These are phyloP conservation scores for Pseudorhombus dupliciocellatus DNA, from an alignment of 2,113 vertebrate genomes.

Conservation along the genomic window DNA sequence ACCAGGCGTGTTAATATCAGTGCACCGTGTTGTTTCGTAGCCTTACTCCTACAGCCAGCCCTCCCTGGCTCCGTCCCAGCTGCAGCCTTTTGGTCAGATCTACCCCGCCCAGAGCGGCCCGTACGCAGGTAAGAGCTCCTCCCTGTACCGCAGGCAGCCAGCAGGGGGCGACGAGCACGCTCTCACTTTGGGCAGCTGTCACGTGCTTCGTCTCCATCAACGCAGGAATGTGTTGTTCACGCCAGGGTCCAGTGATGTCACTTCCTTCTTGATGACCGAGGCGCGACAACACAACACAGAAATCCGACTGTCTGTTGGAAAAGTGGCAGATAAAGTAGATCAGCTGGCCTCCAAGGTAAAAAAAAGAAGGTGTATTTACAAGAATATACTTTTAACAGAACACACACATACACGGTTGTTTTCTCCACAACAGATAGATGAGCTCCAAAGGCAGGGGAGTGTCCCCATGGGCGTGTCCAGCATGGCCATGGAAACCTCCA, in stretches of 20 bases:
- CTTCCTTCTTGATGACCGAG: constrained; percentile 95
- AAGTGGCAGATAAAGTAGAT: constrained; percentile 95
- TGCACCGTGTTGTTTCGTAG: constrained; percentile 53
- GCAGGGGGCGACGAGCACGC: neutral
- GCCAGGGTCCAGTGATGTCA: constrained; percentile 86
- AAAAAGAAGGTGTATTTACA: neutral
- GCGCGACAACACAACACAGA: constrained; percentile 97
- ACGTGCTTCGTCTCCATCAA: neutral
- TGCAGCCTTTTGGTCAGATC: constrained; percentile 87
- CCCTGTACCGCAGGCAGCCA: too few relatives aligned
- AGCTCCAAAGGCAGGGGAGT: constrained; percentile 85
- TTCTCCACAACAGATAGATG: constrained; percentile 83
- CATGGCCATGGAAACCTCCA: constrained; percentile 93
- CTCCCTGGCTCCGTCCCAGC: constrained; percentile 80
- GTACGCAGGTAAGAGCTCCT: constrained; percentile 90
- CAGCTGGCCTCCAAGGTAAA: constrained; percentile 89
- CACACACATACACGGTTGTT: neutral
- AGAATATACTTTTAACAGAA: neutral
- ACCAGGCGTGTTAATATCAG: neutral
- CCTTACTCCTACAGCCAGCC: constrained; percentile 84
- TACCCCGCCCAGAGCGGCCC: constrained; percentile 83
- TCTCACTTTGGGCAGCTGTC: neutral
- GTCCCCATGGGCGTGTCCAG: constrained; percentile 80
- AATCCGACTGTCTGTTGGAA: constrained; percentile 89
- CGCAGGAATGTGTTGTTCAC: neutral